Conservation (phyloP, 2,888 invertebrate species). For the Amaurobius ferox region DNA sequence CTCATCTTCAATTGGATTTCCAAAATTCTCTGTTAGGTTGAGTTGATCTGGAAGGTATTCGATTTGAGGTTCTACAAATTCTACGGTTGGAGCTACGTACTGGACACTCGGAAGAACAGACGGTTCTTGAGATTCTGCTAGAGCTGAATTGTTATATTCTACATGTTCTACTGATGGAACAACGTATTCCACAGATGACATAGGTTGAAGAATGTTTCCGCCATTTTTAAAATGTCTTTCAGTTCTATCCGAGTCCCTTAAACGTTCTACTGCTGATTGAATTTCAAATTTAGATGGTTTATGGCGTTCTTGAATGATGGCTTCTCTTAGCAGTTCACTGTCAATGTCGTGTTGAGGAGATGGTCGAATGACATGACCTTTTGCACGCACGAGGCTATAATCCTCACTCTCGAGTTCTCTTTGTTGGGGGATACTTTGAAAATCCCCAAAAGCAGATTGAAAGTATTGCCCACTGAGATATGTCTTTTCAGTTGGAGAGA, state of each 20-base stretch:
- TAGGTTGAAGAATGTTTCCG: background rate
- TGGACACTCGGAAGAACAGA: slow-evolving; percentile 12
- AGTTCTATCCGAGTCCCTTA: background rate
- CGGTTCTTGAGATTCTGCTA: background rate
- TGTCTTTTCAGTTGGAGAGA: background rate
- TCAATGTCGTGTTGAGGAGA: background rate
- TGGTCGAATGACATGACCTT: background rate
- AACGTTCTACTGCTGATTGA: slow-evolving; percentile 19
- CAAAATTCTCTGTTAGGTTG: background rate
- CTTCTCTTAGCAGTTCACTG: slow-evolving; percentile 17
- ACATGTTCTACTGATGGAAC: slow-evolving; percentile 38
- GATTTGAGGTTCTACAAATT: slow-evolving; percentile 36
- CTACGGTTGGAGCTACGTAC: slow-evolving; percentile 27
- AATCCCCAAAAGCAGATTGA: background rate
- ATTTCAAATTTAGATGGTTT: slow-evolving; percentile 40
- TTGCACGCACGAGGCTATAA: background rate
- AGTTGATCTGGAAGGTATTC: background rate
- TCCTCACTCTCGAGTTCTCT: background rate
- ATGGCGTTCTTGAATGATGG: slow-evolving; percentile 49
- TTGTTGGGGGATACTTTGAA: background rate
- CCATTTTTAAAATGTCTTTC: background rate
- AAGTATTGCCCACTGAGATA: background rate
- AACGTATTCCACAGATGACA: slow-evolving; percentile 31
- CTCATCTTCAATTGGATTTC: background rate
- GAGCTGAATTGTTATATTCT: background rate